Evolutionary conservation across 2,888 invertebrate species (phyloP), one percentile per base, ranked within the genome.

Genomic region (Cheilosia soror): DNA sequence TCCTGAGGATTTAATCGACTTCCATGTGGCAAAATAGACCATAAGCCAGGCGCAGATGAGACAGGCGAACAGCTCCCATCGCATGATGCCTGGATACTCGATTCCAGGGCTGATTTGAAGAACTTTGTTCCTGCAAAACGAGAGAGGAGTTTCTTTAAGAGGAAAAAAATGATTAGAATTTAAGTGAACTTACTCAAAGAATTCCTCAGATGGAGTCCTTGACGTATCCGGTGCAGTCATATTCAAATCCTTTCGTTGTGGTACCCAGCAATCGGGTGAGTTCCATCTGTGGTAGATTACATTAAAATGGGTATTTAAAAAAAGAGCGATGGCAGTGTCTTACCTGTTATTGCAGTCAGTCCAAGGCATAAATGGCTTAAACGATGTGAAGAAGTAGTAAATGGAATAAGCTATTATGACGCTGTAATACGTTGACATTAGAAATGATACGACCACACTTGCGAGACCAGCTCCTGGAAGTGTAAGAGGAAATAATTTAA

Each of bases 11-110:
- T 97, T 97, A 81, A 98, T 97, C 87, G 98, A 98, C 93, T 98
- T 98, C 97, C 98, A 98, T 65, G 98, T 95, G 88, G 98, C 97
- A 92, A 98, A 97, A 93, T 98, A 99, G 71, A 98, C 97, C 89
- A 98, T 93, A 87, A 98, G 94, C 98, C 98, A 99, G 87, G 98
- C 97, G 89, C 97, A 95, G 68, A 98, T 94, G 73, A 98, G 94
- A 90, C 98, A 97, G 60, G 97, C 96, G 37, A 97, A 96, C 82
- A 98, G 93, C 90, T 98, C 97, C 97, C 97, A 97, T 89, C 97
- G 94, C 90, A 98, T 93, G 87, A 93, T 93, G 78, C 97, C 97
- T 40, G 96, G 95, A 88, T 94, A 95, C 90, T 98, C 97, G 81
- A 98, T 96, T 33, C 98, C 97, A 15, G 93, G 93, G 88, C 96